Conservation (phyloP, 1,140 invertebrate species). For the Neodiprion virginianus region DNA sequence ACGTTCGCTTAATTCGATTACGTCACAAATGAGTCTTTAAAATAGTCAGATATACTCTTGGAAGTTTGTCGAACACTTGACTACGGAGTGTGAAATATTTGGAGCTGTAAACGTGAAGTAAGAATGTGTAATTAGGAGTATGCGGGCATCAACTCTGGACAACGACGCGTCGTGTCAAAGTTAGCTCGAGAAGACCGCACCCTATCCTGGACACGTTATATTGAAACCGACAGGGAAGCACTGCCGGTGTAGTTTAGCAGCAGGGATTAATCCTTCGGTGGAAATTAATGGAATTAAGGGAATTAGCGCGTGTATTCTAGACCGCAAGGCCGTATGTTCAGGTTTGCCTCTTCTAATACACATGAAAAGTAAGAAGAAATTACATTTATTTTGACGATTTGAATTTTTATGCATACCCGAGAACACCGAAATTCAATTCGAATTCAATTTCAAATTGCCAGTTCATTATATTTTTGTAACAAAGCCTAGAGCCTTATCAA, state of each 20-base stretch:
- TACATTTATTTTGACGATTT: neutral
- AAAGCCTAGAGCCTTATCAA: no score
- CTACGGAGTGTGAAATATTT: no score
- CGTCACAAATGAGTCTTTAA: no score
- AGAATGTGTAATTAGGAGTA: no score
- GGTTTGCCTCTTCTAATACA: neutral
- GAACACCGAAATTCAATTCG: no score
- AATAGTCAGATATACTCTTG: no score
- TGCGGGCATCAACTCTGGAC: neutral
- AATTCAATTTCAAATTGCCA: no score
- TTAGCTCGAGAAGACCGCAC: neutral
- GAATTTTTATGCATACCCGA: neutral
- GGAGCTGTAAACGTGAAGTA: no score
- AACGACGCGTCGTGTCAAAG: neutral
- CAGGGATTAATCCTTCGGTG: neutral
- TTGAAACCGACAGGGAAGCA: slow-evolving; percentile 35
- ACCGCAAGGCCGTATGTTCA: neutral
- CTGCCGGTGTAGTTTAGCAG: neutral
- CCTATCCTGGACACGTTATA: neutral
- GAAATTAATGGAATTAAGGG: neutral
- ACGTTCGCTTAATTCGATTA: neutral
- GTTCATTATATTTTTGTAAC: no score
- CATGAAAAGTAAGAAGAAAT: neutral
- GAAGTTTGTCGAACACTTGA: no score
- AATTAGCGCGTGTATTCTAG: neutral